phyloP scores from a whole-genome alignment of 2,797 vertebrate genomes.

The Lithobates pipiens region DNA sequence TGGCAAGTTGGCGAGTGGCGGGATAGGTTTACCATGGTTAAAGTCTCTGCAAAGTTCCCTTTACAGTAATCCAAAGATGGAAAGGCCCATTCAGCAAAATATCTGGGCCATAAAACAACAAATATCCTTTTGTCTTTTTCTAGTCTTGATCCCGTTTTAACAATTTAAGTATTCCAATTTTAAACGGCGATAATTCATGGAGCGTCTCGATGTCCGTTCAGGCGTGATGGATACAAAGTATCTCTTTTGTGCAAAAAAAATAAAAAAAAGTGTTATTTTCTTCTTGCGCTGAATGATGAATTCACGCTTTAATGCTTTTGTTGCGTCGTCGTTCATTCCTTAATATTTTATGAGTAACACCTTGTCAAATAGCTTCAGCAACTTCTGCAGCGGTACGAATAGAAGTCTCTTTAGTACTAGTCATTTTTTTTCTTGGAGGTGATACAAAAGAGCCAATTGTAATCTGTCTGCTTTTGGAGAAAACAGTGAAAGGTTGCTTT shows the following conservation, averaged over 20 bases:
- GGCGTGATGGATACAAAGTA: constrained; percentile 3
- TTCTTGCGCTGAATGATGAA: constrained; percentile 12
- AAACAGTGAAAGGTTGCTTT: too few species aligned
- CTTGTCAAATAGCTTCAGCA: background rate
- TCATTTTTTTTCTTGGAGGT: too few species aligned
- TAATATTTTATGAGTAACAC: constrained; percentile 26
- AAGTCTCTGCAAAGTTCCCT: too few species aligned
- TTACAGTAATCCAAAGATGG: too few species aligned
- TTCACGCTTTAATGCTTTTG: constrained; percentile 50
- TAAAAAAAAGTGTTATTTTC: background rate
- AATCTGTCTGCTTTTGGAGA: too few species aligned
- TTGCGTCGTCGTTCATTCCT: constrained; percentile 27
- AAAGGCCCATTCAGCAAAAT: background rate
- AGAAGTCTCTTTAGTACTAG: background rate
- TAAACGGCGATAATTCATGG: constrained; percentile 45
- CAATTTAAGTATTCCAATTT: constrained; percentile 19
- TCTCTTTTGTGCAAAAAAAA: constrained; percentile 10
- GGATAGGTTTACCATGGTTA: too few species aligned
- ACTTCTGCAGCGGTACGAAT: background rate
- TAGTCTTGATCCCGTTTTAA: background rate
- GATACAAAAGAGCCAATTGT: too few species aligned
- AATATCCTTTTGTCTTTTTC: constrained; percentile 3
- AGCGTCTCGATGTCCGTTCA: constrained; percentile 5
- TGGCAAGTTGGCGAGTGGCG: too few species aligned
- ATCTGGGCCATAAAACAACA: background rate